phyloP scores from a whole-genome alignment of 2,797 vertebrate species.

The Simalia tracyae region DNA sequence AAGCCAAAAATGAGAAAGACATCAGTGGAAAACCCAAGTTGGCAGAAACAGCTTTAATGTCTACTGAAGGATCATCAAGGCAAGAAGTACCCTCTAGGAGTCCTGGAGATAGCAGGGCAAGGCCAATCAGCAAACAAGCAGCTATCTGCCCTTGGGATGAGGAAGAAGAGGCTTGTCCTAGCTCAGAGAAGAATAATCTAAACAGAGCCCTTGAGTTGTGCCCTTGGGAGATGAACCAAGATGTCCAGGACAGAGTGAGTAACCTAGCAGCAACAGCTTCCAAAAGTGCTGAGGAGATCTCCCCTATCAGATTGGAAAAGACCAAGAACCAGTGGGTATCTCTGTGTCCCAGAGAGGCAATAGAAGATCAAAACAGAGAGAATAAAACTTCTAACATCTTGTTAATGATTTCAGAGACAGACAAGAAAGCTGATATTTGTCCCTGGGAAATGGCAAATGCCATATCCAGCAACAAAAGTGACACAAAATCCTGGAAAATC shows the following conservation, averaged over 20 bases:
- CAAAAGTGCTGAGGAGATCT: not conserved
- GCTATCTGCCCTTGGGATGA: slow-evolving; percentile 21
- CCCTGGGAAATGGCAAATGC: slow-evolving; percentile 7
- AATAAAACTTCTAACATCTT: slow-evolving; percentile 25
- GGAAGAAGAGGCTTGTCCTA: slow-evolving; percentile 28
- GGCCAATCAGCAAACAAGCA: slow-evolving; percentile 31
- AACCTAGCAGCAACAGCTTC: not conserved
- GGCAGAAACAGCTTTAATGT: fast-evolving
- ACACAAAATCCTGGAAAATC: slow-evolving; percentile 55
- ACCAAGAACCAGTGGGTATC: slow-evolving; percentile 48
- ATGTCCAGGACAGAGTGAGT: fast-evolving
- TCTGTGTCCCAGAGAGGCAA: slow-evolving; percentile 54
- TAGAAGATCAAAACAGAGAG: not conserved
- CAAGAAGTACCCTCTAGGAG: not conserved
- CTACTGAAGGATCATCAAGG: fast-evolving
- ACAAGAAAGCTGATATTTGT: slow-evolving; percentile 47
- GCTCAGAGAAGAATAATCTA: slow-evolving; percentile 57
- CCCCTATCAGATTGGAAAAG: slow-evolving; percentile 44
- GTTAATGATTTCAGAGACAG: not conserved
- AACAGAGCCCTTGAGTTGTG: slow-evolving; percentile 18
- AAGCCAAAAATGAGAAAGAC: slow-evolving; percentile 63
- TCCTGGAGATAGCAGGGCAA: slow-evolving; percentile 17
- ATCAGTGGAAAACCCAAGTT: slow-evolving; percentile 28
- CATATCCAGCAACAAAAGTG: not conserved
- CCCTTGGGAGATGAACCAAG: not conserved